Base-by-base conservation (phyloP, 2,888 invertebrate species). In the Escarpia spicata region DNA sequence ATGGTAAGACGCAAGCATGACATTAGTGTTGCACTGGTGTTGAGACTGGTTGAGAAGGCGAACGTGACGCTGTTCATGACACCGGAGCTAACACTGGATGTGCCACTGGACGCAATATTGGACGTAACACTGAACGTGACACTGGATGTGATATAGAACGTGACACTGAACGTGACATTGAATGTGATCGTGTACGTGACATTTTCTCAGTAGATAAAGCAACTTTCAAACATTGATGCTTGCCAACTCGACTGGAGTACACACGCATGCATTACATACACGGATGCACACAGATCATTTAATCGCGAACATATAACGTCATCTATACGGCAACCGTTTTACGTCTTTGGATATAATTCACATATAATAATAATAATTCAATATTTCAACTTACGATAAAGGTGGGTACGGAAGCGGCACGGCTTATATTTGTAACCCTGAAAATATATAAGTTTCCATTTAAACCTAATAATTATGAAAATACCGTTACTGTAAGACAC, bases 351-450 rank as follows among this genome's bases (percentile, higher is more conserved):
- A 37, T 37, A 52, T 52, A 2, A 12, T 75, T 75, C 75, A n/a
- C 75, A 75, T 75, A 75, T 75, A 75, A 75, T 26, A 75, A 4
- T 75, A 75, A 4, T 60, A 60, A 75, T 6, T 26, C 75, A 15
- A n/a, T 75, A 26, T 26, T 19, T 15, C 75, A 75, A 75, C 75
- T 75, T 75, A 75, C 75, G 75, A n/a, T 75, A 75, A 75, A 75
- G 75, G 3, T 75, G 75, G 3, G 75, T 75, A 26, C 26, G 75
- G 75, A 75, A 75, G 19, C 75, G 75, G n/a, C 75, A 75, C 75
- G 75, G 75, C 75, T 75, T 75, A 19, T 75, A 75, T 75, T 75
- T 75, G 75, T 75, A 75, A 26, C 75, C 75, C 75, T 75, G 75
- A 75, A 75, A 75, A 26, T n/a, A 26, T 26, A 75, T 75, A 75